Percentiles rank a stretch among this genome's conserved stretches.
phyloP scores from a whole-genome alignment of 2,113 vertebrate genomes.

The Sinocyclocheilus grahami region DNA sequence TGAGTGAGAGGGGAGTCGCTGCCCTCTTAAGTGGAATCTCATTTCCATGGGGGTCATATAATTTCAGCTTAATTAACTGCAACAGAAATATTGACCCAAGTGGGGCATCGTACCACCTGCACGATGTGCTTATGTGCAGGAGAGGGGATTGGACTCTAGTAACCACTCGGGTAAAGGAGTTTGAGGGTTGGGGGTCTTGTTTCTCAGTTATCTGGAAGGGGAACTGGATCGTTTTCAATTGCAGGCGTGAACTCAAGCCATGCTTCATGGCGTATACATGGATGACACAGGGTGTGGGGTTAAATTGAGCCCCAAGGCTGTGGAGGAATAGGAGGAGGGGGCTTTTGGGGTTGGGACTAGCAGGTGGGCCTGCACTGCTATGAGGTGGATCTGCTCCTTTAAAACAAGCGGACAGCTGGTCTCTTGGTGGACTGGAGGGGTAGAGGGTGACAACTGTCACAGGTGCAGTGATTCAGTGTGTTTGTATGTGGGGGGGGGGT shows the following conservation, averaged over 20 bases:
- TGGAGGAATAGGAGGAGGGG: not conserved
- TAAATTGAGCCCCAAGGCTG: slow-evolving; percentile 55
- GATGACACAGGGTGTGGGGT: slow-evolving; percentile 56
- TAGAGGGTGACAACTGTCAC: slow-evolving; percentile 65
- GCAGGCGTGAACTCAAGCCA: slow-evolving; percentile 38
- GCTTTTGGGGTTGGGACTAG: slow-evolving; percentile 19
- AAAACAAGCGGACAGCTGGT: slow-evolving; percentile 71
- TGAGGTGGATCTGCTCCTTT: slow-evolving; percentile 61
- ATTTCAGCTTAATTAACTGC: slow-evolving; percentile 75
- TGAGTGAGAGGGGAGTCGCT: slow-evolving; percentile 20
- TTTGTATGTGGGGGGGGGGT: slow-evolving; percentile 6
- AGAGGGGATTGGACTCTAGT: slow-evolving; percentile 53
- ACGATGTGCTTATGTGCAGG: slow-evolving; percentile 74
- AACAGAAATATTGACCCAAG: slow-evolving; percentile 79
- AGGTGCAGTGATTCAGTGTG: slow-evolving; percentile 64
- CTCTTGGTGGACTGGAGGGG: slow-evolving; percentile 62
- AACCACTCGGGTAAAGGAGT: slow-evolving; percentile 22
- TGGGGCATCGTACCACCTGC: slow-evolving; percentile 61
- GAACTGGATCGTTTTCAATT: slow-evolving; percentile 48
- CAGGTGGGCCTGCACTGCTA: slow-evolving; percentile 52
- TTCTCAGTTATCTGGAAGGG: slow-evolving; percentile 67
- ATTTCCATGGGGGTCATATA: slow-evolving; percentile 65
- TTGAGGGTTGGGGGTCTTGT: slow-evolving; percentile 57
- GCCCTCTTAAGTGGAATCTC: slow-evolving; percentile 52
- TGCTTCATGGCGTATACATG: slow-evolving; percentile 43